Evolutionary conservation across 1,140 invertebrate species (phyloP), one percentile per base, ranked within the genome.

Genomic region (Pararge aegeria): DNA sequence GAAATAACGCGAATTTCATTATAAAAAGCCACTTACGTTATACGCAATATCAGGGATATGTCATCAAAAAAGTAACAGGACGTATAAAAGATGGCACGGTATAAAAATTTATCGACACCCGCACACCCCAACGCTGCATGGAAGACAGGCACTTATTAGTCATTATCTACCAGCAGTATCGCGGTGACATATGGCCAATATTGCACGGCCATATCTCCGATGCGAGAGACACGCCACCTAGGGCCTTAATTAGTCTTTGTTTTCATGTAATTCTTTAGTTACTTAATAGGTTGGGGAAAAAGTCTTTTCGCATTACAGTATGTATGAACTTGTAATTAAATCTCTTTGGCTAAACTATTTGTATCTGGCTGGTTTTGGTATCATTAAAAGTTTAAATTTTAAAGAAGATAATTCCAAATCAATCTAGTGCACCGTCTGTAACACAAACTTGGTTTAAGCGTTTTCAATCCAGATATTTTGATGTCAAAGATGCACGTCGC

Each of bases 141-240:
- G 78, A 86, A 88, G 81, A 88, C 81, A 88, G 80, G 78, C 83
- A 83, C 85, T 88, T 86, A 88, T 88, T 88, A 88, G 77, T 69
- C 60, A 85, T 86, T 88, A 88, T 86, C 83, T 86, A 80, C 68
- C 68, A 65, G 54, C 70, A 73, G 79, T 87, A 87, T 87, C 81
- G 75, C 61, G 56, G 77, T 83, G 81, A 85, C 85, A 88, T 88
- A 88, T 88, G 85, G 83, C 78, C 73, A 78, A 80, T 81, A 84
- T 80, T 75, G 75, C 70, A 79, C 79, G 55, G 59, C 44, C 73
- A 76, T 79, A 82, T 80, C 79, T 80, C 75, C 69, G 64, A 83
- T 87, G 81, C 84, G 67, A 87, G 75, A 80, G 57, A 77, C 74
- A 78, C 68, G 75, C 74, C 61, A 80, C 66, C 65, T 74, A 65